A percentile compares a stretch with the other conserved stretches of the same genome.
Conservation (phyloP, 1,140 invertebrate genomes). For the Sinella curviseta region DNA sequence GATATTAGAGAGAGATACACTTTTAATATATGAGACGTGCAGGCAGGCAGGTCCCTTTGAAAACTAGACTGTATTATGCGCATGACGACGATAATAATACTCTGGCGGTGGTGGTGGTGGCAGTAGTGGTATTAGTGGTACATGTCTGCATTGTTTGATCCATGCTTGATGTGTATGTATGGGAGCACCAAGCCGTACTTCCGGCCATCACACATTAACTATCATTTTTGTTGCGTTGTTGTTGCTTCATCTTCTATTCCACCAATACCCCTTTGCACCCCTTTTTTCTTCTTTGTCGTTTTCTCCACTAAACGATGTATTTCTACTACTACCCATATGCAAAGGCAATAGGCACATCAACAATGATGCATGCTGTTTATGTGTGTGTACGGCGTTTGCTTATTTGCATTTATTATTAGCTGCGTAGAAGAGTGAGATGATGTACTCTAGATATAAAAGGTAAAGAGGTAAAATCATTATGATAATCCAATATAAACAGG, state of each 20-base stretch:
- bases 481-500: too few species aligned
- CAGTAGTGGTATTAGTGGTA: background rate
- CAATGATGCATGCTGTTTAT: background rate
- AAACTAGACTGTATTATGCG: background rate
- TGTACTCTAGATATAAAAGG: too few species aligned
- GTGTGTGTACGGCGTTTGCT: background rate
- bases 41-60: slow-evolving; percentile 7
- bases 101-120: background rate
- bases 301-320: background rate
- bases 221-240: slow-evolving; percentile 4
- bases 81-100: slow-evolving; percentile 18
- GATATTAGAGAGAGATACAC: background rate
- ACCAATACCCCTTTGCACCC: background rate
- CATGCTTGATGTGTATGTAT: slow-evolving; percentile 42
- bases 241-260: slow-evolving; percentile 2
- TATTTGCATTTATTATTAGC: background rate
- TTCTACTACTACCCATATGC: background rate
- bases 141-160: slow-evolving; percentile 16
- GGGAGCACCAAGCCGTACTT: slow-evolving; percentile 50
- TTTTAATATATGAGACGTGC: background rate
- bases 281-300: background rate
- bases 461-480: too few species aligned
- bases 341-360: background rate
- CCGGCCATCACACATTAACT: slow-evolving; percentile 45
- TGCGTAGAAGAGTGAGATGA: background rate